Evolutionary conservation across 2,113 vertebrate genomes (phyloP).

Genomic region (Semicossyphus pulcher): DNA sequence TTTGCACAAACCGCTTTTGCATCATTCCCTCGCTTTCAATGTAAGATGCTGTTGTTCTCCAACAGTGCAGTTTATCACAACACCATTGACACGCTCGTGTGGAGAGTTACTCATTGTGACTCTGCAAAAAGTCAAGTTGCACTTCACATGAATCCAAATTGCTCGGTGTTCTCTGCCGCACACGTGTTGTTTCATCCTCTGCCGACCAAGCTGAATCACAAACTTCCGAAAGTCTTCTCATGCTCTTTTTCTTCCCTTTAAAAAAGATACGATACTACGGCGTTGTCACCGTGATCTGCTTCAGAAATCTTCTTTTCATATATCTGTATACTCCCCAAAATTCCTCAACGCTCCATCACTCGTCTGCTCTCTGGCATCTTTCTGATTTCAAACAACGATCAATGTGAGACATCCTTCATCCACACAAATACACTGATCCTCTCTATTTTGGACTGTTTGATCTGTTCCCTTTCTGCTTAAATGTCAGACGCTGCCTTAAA

Average conservation of each 20-base stretch:
- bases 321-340: slow-evolving; percentile 19
- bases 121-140: slow-evolving; percentile 47
- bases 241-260: neutral
- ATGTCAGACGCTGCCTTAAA: slow-evolving; percentile 32
- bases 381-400: slow-evolving; percentile 37
- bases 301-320: slow-evolving; percentile 19
- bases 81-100: neutral
- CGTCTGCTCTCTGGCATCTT: slow-evolving; percentile 14
- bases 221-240: neutral
- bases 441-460: slow-evolving; percentile 34
- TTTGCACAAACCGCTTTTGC: neutral
- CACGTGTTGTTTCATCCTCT: slow-evolving; percentile 1
- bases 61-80: slow-evolving; percentile 4
- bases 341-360: slow-evolving; percentile 15
- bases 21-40: neutral
- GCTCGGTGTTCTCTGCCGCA: slow-evolving; percentile 18
- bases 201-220: neutral
- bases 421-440: slow-evolving; percentile 35
- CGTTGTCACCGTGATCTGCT: slow-evolving; percentile 8
- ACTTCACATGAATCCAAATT: slow-evolving; percentile 35
- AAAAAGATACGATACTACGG: neutral
- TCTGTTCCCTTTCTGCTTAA: slow-evolving; percentile 24
- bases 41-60: neutral
- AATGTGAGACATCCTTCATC: slow-evolving; percentile 26
- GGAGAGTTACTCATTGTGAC: slow-evolving; percentile 31